A percentile compares a stretch with the other conserved stretches of the same genome.
Conservation (phyloP, 1,140 invertebrate species). For the Drosophila equinoxialis region DNA sequence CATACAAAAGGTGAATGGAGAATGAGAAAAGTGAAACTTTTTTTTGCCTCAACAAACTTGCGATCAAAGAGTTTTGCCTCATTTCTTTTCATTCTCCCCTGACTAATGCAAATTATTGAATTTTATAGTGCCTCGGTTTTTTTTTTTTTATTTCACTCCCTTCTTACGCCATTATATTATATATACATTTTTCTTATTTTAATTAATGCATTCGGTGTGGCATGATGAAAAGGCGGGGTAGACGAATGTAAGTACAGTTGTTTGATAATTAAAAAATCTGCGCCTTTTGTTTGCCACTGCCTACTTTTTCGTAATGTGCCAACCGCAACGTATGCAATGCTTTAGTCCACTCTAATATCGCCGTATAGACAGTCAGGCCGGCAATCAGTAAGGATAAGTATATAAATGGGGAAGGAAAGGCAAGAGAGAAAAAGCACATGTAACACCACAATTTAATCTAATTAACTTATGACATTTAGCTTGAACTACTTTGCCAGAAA, state of each 20-base stretch:
- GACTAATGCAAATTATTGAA: conserved; percentile 73
- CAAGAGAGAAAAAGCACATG: conserved; percentile 26
- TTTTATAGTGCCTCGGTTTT: conserved; percentile 51
- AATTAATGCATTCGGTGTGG: conserved; percentile 60
- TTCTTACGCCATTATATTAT: conserved; percentile 24
- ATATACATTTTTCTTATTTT: conserved; percentile 42
- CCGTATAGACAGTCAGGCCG: conserved; percentile 56
- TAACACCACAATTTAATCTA: conserved; percentile 68
- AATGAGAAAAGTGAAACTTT: conserved; percentile 57
- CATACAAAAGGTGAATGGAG: neutral
- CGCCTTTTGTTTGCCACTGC: conserved; percentile 49
- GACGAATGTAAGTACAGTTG: neutral
- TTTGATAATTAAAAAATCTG: conserved; percentile 19
- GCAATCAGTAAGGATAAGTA: conserved; percentile 17
- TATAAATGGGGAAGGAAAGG: conserved; percentile 12
- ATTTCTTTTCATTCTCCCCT: conserved; percentile 15
- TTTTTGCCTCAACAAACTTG: conserved; percentile 53
- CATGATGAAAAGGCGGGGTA: neutral
- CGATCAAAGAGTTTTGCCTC: conserved; percentile 37
- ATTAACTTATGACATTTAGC: conserved; percentile 78
- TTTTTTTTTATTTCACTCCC: too few relatives aligned
- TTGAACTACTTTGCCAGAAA: conserved; percentile 79
- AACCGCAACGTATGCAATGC: conserved; percentile 62
- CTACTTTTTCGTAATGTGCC: conserved; percentile 51
- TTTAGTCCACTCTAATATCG: conserved; percentile 11